A percentile compares a stretch with the other conserved stretches of the same genome.
phyloP scores from a whole-genome alignment of 2,888 invertebrate species.

The Apamea anceps region DNA sequence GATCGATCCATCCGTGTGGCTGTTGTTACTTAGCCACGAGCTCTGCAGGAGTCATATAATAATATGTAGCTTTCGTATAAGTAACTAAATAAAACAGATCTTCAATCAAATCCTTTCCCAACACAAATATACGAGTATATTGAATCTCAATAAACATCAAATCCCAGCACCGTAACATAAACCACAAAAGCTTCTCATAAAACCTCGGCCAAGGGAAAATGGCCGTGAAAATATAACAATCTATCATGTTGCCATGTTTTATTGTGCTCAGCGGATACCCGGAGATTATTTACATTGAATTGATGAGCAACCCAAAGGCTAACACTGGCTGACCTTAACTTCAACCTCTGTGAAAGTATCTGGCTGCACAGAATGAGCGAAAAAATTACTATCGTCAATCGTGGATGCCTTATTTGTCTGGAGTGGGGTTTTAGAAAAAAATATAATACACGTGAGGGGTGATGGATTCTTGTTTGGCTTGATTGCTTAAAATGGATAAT shows the following conservation, averaged over 20 bases:
- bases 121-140: slow-evolving; percentile 21
- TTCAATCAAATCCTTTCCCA: slow-evolving; percentile 12
- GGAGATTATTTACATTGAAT: slow-evolving; percentile 87
- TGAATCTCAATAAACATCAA: slow-evolving; percentile 36
- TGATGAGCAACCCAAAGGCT: slow-evolving; percentile 83
- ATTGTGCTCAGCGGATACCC: slow-evolving; percentile 83
- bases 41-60: background rate
- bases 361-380: slow-evolving; percentile 75
- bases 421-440: slow-evolving; percentile 62
- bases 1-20: background rate
- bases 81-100: background rate
- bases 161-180: slow-evolving; percentile 41
- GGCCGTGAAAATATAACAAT: slow-evolving; percentile 81
- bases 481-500: slow-evolving; percentile 14
- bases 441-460: slow-evolving; percentile 23
- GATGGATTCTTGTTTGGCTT: slow-evolving; percentile 24
- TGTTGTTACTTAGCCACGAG: background rate
- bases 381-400: slow-evolving; percentile 79
- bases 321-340: slow-evolving; percentile 84
- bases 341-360: slow-evolving; percentile 76
- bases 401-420: slow-evolving; percentile 73
- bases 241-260: slow-evolving; percentile 84
- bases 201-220: slow-evolving; percentile 72
- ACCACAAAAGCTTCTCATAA: slow-evolving; percentile 66
- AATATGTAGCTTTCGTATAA: too few species aligned